These are phyloP conservation scores for Eremophila alpestris DNA, from an alignment of 2,797 vertebrate genomes.

Conservation along the genomic window DNA sequence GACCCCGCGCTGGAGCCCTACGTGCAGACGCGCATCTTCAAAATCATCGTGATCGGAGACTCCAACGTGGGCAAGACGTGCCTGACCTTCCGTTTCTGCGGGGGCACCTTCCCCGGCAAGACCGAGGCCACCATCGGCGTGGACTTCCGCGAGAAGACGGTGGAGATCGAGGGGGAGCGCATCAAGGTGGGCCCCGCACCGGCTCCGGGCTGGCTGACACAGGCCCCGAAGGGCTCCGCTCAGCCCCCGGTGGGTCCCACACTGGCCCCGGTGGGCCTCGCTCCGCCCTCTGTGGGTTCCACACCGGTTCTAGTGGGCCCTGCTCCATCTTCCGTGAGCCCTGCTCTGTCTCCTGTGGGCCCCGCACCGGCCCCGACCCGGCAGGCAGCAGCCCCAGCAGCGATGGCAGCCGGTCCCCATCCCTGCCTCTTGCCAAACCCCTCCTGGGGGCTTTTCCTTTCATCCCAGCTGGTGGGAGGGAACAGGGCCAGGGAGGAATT, in stretches of 20 bases:
- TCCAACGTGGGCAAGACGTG: conserved; percentile 95
- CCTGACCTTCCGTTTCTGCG: conserved; percentile 92
- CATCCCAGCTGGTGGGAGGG: background rate
- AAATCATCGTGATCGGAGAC: conserved; percentile 94
- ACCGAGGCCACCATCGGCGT: conserved; percentile 95
- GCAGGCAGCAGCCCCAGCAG: background rate
- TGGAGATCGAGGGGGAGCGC: conserved; percentile 89
- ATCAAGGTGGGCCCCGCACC: conserved; percentile 86
- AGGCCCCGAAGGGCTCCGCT: background rate
- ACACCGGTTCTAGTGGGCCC: background rate
- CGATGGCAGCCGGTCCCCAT: background rate
- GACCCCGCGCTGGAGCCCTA: conserved; percentile 74
- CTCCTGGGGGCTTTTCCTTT: background rate
- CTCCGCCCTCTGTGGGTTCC: background rate
- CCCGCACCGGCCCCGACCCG: background rate
- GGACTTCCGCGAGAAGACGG: conserved; percentile 91
- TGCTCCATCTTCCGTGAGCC: background rate
- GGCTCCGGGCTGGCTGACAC: background rate
- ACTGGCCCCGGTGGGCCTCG: background rate
- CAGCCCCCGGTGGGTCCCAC: background rate
- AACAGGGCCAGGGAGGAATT: background rate
- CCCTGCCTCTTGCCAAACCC: background rate
- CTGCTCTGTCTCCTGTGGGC: background rate
- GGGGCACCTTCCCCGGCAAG: conserved; percentile 89
- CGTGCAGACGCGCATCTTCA: conserved; percentile 86